Percentiles rank a stretch among this genome's conserved stretches.
Conservation (phyloP, 2,888 invertebrate species). For the Acanthosepion esculentum region DNA sequence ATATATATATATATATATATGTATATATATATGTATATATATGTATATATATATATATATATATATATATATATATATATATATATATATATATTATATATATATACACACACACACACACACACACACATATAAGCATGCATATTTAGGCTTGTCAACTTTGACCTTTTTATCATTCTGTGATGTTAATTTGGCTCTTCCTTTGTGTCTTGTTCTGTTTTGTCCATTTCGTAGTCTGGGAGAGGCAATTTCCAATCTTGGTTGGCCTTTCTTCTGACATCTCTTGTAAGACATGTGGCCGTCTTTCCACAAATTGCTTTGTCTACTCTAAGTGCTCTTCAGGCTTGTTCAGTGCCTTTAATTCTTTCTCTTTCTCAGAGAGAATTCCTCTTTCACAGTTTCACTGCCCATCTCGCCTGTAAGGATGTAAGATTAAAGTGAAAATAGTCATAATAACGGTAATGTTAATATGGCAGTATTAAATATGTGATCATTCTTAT, state of each 20-base stretch:
- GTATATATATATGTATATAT: not conserved
- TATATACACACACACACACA: no score
- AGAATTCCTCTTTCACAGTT: constrained; percentile 15
- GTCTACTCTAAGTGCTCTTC: not conserved
- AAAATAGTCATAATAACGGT: not conserved
- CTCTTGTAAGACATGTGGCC: not conserved
- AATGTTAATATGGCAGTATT: no score
- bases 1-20: not conserved
- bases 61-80: not conserved
- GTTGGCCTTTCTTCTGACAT: constrained; percentile 7
- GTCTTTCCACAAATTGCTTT: not conserved
- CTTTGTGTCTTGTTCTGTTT: constrained; percentile 33
- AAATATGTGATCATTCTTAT: no score
- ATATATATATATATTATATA: no score
- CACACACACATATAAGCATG: no score
- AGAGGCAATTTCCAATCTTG: constrained; percentile 33
- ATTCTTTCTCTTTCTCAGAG: not conserved
- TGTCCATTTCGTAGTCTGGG: not conserved
- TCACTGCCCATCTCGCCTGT: not conserved
- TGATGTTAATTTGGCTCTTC: constrained; percentile 33
- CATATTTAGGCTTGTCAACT: not conserved
- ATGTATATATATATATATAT: not conserved
- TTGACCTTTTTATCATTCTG: constrained; percentile 33
- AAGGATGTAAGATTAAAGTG: not conserved
- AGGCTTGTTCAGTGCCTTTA: constrained; percentile 16